phyloP scores from a whole-genome alignment of 2,888 invertebrate species.

The Embidobia sp. region DNA sequence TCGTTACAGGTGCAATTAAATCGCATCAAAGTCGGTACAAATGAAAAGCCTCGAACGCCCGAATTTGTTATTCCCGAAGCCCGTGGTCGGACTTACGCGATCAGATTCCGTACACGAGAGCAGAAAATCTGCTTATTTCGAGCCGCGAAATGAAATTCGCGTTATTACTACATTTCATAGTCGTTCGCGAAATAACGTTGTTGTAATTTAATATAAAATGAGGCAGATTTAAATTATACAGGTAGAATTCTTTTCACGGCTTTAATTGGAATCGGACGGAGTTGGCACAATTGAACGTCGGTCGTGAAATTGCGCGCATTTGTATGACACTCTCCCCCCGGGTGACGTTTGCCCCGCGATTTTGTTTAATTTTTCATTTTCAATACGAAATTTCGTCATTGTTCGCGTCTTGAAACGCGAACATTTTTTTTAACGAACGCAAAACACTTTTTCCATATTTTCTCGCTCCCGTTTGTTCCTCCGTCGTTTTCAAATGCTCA shows the following conservation, averaged over 20 bases:
- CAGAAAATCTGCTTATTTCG: constrained; percentile 21
- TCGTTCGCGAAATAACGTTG: neutral
- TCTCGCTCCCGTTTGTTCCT: neutral
- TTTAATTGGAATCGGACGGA: constrained; percentile 47
- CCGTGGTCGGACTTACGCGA: neutral
- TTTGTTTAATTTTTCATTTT: constrained; percentile 11
- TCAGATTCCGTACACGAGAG: neutral
- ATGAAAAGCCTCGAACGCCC: neutral
- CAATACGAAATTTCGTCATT: constrained; percentile 10
- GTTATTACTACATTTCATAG: constrained; percentile 15
- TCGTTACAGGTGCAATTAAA: neutral
- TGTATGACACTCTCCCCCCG: constrained; percentile 22
- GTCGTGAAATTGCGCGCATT: constrained; percentile 40
- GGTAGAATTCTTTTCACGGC: constrained; percentile 31
- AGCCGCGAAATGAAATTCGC: constrained; percentile 20
- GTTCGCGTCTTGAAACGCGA: neutral
- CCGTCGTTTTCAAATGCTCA: too few relatives aligned
- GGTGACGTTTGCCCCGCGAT: constrained; percentile 24
- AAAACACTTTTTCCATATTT: constrained; percentile 1
- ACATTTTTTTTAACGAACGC: constrained; percentile 20
- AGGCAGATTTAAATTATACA: constrained; percentile 23
- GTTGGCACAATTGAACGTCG: constrained; percentile 42
- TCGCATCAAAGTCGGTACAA: neutral
- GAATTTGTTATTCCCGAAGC: neutral
- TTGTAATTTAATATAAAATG: constrained; percentile 26